These are phyloP conservation scores for Megaceryle torquata DNA, from an alignment of 2,113 vertebrate genomes.

Conservation along the genomic window DNA sequence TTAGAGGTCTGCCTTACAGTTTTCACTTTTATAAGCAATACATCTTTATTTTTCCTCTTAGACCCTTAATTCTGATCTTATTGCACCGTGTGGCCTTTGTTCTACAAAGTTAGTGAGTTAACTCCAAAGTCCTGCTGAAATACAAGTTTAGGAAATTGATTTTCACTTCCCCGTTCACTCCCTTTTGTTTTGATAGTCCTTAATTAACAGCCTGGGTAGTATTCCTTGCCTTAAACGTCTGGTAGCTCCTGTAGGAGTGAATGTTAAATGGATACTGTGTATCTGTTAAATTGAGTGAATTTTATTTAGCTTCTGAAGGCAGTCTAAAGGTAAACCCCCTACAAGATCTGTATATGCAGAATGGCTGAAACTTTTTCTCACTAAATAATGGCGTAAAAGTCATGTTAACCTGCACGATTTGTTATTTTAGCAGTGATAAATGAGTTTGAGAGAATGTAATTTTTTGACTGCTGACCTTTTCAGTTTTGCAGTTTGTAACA, in stretches of 20 bases:
- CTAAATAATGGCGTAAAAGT: slow-evolving; percentile 27
- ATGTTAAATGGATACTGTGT: background rate
- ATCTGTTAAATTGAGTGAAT: background rate
- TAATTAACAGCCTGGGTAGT: slow-evolving; percentile 28
- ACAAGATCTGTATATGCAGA: background rate
- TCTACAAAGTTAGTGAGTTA: background rate
- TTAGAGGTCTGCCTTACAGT: background rate
- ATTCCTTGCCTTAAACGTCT: background rate
- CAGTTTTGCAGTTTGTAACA: slow-evolving; percentile 14
- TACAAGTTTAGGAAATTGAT: slow-evolving; percentile 36
- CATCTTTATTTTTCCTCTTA: slow-evolving; percentile 29
- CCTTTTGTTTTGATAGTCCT: slow-evolving; percentile 8
- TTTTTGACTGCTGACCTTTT: slow-evolving; percentile 44
- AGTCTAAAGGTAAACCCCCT: background rate
- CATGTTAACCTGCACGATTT: background rate
- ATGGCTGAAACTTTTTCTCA: background rate
- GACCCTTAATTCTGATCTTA: slow-evolving; percentile 35
- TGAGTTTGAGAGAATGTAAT: slow-evolving; percentile 10
- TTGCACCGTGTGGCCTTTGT: background rate
- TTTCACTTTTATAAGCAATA: slow-evolving; percentile 25
- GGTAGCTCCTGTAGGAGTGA: background rate
- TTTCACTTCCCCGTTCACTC: slow-evolving; percentile 18
- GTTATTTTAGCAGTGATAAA: slow-evolving; percentile 42
- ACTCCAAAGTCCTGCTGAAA: slow-evolving; percentile 7
- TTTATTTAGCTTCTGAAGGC: background rate